Conservation (phyloP, 2,888 invertebrate genomes). For the Carabus problematicus region DNA sequence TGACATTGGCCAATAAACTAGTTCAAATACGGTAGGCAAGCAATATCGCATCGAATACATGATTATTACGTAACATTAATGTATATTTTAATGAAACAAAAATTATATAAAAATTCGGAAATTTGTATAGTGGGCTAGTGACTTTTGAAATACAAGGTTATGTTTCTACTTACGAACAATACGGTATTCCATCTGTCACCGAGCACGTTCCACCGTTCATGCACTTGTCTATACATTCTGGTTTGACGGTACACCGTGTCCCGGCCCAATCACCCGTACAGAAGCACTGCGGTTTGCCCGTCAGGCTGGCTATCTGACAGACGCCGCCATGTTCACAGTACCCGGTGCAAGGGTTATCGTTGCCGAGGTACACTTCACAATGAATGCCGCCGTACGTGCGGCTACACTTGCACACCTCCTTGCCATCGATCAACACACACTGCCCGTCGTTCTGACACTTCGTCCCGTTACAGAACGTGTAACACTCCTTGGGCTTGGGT, state of each 20-base stretch:
- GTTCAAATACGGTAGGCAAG: no score
- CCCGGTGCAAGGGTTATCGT: conserved; percentile 68
- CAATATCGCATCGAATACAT: not conserved
- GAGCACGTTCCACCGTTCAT: conserved; percentile 64
- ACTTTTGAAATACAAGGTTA: no score
- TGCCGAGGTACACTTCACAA: conserved; percentile 67
- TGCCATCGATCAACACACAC: conserved; percentile 60
- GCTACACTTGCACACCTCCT: conserved; percentile 64
- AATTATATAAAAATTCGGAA: no score
- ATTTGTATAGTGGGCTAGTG: no score
- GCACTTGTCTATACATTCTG: conserved; percentile 61
- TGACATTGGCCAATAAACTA: no score
- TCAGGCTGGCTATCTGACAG: conserved; percentile 64
- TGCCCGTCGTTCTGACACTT: conserved; percentile 65
- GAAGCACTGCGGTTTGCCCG: conserved; percentile 62
- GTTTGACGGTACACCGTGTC: conserved; percentile 62
- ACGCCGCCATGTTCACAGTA: conserved; percentile 67
- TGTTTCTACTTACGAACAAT: conserved; percentile 57
- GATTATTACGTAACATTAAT: not conserved
- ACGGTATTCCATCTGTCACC: conserved; percentile 54
- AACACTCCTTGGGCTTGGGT: conserved; percentile 51
- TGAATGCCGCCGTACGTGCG: conserved; percentile 64
- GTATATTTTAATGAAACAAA: no score
- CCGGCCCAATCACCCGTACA: conserved; percentile 68
- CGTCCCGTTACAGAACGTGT: conserved; percentile 42